These are phyloP conservation scores for Picus viridis DNA, from an alignment of 2,797 vertebrate genomes.

Conservation along the genomic window DNA sequence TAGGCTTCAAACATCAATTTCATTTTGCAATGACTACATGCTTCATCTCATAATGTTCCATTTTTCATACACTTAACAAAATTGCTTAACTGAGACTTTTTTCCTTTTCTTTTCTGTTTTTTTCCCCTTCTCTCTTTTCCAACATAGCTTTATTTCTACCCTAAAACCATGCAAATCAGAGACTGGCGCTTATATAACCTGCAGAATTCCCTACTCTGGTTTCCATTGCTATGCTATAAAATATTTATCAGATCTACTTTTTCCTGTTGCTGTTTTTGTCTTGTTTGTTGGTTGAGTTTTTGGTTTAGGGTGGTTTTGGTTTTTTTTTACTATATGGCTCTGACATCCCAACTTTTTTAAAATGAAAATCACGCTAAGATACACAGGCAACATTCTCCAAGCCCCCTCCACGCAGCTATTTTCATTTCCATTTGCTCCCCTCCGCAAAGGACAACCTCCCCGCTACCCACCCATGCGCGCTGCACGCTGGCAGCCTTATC, in stretches of 20 bases:
- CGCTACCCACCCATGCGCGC: background rate
- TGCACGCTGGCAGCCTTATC: background rate
- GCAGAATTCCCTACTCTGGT: constrained; percentile 19
- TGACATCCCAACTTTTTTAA: background rate
- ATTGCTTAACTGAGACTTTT: constrained; percentile 37
- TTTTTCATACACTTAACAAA: constrained; percentile 64
- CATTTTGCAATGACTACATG: constrained; percentile 39
- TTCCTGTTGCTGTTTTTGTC: background rate
- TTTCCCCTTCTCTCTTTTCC: background rate
- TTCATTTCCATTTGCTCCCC: background rate
- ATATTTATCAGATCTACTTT: constrained; percentile 15
- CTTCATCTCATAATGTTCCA: constrained; percentile 53
- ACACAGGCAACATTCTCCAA: background rate
- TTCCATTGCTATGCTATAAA: background rate
- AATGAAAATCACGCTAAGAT: background rate
- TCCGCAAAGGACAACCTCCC: background rate
- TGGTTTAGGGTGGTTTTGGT: no score
- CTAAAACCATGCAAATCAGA: constrained; percentile 39
- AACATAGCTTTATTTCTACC: constrained; percentile 16
- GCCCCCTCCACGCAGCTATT: background rate
- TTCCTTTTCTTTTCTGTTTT: background rate
- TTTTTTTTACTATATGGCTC: background rate
- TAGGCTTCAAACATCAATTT: constrained; percentile 69
- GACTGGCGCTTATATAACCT: background rate
- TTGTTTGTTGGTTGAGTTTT: no score